A percentile compares a stretch with the other conserved stretches of the same genome.
Evolutionary conservation across 2,888 invertebrate genomes (phyloP).

Genomic region (Nebria salina): DNA sequence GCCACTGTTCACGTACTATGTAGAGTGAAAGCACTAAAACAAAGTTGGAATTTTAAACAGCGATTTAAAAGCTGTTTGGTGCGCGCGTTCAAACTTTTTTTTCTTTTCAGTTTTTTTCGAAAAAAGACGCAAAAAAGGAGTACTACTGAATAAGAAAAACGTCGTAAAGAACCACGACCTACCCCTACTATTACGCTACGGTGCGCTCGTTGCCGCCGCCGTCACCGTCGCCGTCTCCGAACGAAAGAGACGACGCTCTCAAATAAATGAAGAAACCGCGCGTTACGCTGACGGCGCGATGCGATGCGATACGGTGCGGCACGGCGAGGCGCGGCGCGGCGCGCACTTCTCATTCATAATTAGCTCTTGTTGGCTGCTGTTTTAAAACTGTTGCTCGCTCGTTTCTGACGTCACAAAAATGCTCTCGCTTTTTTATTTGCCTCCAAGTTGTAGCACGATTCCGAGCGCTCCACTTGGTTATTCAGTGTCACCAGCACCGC

Average conservation of each 20-base stretch:
- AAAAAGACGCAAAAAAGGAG: slow-evolving; percentile 52
- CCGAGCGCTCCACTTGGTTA: neutral
- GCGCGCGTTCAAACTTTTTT: slow-evolving; percentile 51
- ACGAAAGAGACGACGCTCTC: slow-evolving; percentile 29
- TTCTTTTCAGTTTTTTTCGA: slow-evolving; percentile 56
- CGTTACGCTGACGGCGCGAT: slow-evolving; percentile 48
- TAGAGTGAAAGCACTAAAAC: slow-evolving; percentile 57
- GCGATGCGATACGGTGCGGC: slow-evolving; percentile 7
- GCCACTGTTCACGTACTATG: neutral
- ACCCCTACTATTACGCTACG: slow-evolving; percentile 60
- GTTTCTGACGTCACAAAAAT: slow-evolving; percentile 27
- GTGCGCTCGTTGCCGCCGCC: too few species aligned
- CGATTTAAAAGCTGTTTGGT: slow-evolving; percentile 58
- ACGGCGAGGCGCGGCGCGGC: slow-evolving; percentile 9
- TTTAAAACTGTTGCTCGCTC: slow-evolving; percentile 39
- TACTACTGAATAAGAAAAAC: slow-evolving; percentile 57
- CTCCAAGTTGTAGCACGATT: neutral
- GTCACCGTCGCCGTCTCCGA: neutral
- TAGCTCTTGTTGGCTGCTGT: slow-evolving; percentile 53
- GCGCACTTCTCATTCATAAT: slow-evolving; percentile 61
- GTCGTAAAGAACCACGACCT: slow-evolving; percentile 62
- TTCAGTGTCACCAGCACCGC: neutral
- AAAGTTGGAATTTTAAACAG: slow-evolving; percentile 64
- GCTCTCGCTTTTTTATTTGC: slow-evolving; percentile 6
- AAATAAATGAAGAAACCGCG: slow-evolving; percentile 55